Conservation (phyloP, 2,797 vertebrate genomes). For the Oreochromis grahami region DNA sequence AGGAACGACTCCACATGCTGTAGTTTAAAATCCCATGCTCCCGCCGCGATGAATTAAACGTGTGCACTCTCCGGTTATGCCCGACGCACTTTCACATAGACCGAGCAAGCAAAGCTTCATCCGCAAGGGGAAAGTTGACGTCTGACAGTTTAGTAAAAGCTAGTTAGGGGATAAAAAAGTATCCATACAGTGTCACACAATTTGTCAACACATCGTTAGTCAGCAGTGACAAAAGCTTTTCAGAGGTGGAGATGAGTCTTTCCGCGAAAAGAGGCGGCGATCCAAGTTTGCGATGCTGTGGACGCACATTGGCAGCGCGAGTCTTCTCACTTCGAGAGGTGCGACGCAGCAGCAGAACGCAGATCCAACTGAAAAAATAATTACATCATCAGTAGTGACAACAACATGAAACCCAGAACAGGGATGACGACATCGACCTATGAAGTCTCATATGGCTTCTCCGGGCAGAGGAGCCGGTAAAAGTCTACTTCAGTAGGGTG, state of each 20-base stretch:
- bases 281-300: slow-evolving; percentile 36
- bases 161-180: background rate
- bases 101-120: background rate
- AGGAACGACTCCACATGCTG: slow-evolving; percentile 58
- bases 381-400: slow-evolving; percentile 61
- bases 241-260: background rate
- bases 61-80: background rate
- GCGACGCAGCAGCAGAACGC: slow-evolving; percentile 29
- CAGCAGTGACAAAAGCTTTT: background rate
- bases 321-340: slow-evolving; percentile 2
- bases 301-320: background rate
- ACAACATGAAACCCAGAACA: background rate
- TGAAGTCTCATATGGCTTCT: background rate
- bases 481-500: background rate
- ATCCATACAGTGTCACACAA: background rate
- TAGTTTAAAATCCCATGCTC: slow-evolving; percentile 10
- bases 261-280: background rate
- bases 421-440: slow-evolving; percentile 10
- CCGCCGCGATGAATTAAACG: background rate
- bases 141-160: background rate
- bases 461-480: background rate
- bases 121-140: slow-evolving; percentile 37
- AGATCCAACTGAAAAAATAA: slow-evolving; percentile 48
- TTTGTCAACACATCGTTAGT: background rate
- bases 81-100: background rate